Base-by-base conservation (phyloP, 2,888 invertebrate species). In the Drosophila borealis region DNA sequence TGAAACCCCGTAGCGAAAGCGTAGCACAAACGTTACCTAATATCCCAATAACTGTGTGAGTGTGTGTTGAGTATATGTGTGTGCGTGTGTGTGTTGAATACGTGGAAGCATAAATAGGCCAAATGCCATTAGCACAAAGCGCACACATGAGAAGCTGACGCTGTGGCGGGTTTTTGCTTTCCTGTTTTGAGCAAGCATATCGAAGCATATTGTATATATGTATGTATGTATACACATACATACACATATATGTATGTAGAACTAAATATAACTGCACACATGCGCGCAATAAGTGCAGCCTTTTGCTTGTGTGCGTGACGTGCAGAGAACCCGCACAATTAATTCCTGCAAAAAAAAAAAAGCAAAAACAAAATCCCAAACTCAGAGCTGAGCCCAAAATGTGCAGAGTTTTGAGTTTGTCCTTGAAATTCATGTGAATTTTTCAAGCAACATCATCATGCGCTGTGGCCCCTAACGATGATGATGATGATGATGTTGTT, bases 31-130 rank as follows among this genome's bases (percentile, higher is more conserved):
- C 46, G 80, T 88, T 88, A 88, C 82, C 80, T 80, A 81, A 83
- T 83, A 85, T 70, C 64, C 53, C 70, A 53, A 46, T 36, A 68
- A 60, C 62, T 41, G 14, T n/a, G 13, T 33, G 11, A 21, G 36
- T 21, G n/a, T 46, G 3, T 34, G 9, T 48, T 33, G n/a, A 39
- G 2, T 34, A 4, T 48, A 9, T 49, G 2, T 57, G 19, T 46
- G 37, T 44, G 42, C 42, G 56, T 42, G 36, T 41, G 57, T 39
- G 44, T 41, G 17, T 42, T 51, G 55, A 83, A 84, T 86, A 84
- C 89, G 73, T 85, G 87, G 91, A 90, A 91, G 67, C 80, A 72
- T 91, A 91, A 90, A 81, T 90, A 90, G 90, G 90, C 90, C 90
- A 90, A 90, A 90, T 90, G 90, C 89, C 91, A 91, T 89, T 81